Conservation (phyloP, 2,797 vertebrate genomes). For the Phylloscopus collybita region DNA sequence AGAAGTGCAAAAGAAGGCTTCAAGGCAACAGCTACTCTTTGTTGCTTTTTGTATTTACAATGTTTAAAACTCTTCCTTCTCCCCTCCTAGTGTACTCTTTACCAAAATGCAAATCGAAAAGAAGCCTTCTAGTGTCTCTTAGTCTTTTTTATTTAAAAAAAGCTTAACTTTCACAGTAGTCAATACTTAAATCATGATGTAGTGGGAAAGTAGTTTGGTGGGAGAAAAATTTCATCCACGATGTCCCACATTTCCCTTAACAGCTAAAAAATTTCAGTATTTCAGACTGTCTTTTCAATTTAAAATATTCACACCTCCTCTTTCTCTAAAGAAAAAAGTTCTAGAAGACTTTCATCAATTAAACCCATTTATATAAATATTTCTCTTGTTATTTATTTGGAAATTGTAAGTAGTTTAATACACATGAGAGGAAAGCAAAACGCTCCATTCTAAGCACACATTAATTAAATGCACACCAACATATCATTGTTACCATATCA, state of each 20-base stretch:
- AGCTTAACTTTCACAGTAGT: not conserved
- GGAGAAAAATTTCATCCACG: not conserved
- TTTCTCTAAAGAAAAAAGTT: not conserved
- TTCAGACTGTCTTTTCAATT: not conserved
- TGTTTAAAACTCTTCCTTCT: not conserved
- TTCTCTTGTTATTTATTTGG: not conserved
- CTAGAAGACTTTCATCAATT: not conserved
- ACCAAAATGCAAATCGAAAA: not conserved
- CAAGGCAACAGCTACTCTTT: not conserved
- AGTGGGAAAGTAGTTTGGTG: not conserved
- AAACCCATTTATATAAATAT: not conserved
- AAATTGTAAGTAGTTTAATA: not conserved
- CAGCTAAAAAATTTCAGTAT: not conserved
- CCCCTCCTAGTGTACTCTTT: fast-evolving
- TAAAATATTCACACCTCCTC: not conserved
- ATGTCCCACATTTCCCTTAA: not conserved
- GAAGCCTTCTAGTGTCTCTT: not conserved
- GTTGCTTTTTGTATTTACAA: not conserved
- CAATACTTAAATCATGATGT: not conserved
- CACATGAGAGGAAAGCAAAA: not conserved
- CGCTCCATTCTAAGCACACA: not conserved
- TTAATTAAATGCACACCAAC: not conserved
- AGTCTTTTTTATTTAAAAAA: not conserved
- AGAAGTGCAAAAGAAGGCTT: not conserved
- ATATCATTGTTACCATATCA: not conserved